These are phyloP conservation scores for Brachynemurus nebulosus DNA, from an alignment of 2,888 invertebrate genomes.

Conservation along the genomic window DNA sequence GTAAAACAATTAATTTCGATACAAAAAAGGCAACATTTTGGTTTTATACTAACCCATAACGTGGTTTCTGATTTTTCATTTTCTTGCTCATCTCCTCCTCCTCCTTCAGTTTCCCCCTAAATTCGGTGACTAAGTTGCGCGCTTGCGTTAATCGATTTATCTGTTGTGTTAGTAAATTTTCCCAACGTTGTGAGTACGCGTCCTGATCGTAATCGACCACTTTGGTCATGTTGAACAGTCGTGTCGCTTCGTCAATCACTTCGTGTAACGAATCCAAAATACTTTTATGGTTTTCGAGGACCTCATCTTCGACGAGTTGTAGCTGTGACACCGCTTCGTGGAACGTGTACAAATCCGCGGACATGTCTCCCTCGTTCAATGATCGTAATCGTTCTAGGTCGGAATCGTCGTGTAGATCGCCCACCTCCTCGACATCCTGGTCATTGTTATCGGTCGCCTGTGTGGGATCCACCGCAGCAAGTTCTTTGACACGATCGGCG, in stretches of 20 bases:
- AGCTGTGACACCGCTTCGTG: slow-evolving; percentile 83
- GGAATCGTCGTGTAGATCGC: slow-evolving; percentile 4
- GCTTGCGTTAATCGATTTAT: slow-evolving; percentile 45
- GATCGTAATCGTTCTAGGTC: slow-evolving; percentile 9
- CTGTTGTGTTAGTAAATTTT: slow-evolving; percentile 65
- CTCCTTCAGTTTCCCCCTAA: slow-evolving; percentile 52
- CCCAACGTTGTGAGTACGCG: slow-evolving; percentile 76
- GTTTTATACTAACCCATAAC: background rate
- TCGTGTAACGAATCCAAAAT: slow-evolving; percentile 53
- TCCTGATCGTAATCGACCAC: slow-evolving; percentile 90
- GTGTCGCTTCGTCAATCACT: slow-evolving; percentile 53
- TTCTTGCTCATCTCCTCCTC: slow-evolving; percentile 9
- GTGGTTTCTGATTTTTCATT: slow-evolving; percentile 5
- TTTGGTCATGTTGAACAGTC: slow-evolving; percentile 61
- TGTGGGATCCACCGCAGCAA: slow-evolving; percentile 58
- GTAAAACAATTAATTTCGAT: no score
- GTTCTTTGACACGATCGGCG: slow-evolving; percentile 93
- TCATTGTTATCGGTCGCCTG: slow-evolving; percentile 32
- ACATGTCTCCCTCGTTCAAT: slow-evolving; percentile 66
- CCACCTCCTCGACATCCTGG: background rate
- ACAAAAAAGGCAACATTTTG: no score
- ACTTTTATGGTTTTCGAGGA: slow-evolving; percentile 74
- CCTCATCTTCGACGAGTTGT: slow-evolving; percentile 78
- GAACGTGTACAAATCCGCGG: slow-evolving; percentile 77
- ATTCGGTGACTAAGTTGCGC: slow-evolving; percentile 58